Conservation (phyloP, 2,797 vertebrate species). For the Gorsachius magnificus region DNA sequence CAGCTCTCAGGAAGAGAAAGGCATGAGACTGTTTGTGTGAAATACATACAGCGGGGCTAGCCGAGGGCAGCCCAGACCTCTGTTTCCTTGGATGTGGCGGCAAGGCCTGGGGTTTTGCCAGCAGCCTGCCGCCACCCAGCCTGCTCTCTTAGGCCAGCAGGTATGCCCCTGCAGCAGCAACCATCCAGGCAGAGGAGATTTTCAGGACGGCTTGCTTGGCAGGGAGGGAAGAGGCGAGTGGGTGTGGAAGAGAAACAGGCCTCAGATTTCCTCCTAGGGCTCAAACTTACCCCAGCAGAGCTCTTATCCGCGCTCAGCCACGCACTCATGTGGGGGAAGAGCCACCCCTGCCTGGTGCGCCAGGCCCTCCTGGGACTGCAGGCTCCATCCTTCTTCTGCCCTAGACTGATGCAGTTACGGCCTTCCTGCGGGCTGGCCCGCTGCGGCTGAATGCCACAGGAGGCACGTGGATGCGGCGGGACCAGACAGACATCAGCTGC, state of each 20-base stretch:
- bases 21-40: conserved; percentile 20
- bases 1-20: conserved; percentile 18
- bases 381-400: background rate
- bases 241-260: background rate
- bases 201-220: background rate
- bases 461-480: background rate
- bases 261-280: conserved; percentile 7
- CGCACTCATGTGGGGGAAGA: fast-evolving
- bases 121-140: background rate
- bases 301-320: background rate
- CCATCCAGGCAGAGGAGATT: background rate
- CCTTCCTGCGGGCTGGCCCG: background rate
- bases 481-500: background rate
- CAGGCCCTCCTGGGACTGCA: background rate
- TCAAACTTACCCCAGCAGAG: background rate
- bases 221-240: background rate
- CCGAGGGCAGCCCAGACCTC: background rate
- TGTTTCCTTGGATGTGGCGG: background rate
- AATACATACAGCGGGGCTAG: background rate
- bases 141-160: background rate
- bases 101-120: background rate
- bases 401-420: background rate
- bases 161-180: background rate
- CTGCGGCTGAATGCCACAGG: background rate
- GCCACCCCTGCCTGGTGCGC: background rate